Evolutionary conservation across 2,888 invertebrate species (phyloP), one percentile per base, ranked within the genome.

Genomic region (Atethmia centrago): DNA sequence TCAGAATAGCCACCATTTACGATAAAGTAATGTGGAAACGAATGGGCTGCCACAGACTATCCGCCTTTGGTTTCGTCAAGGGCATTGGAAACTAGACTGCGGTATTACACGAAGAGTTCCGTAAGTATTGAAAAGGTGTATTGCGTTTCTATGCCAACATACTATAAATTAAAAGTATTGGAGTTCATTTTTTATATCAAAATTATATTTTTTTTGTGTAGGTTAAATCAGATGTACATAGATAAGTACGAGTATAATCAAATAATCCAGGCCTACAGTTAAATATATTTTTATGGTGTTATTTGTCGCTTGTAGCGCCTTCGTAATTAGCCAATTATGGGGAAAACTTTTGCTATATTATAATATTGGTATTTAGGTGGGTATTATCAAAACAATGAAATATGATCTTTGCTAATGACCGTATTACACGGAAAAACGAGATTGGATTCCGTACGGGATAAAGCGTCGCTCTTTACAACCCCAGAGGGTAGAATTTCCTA

Each of bases 11-110:
- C 62, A 31, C 69, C 56, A 73, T 80, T 73, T 67, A 63, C 74
- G 62, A 83, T 77, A 84, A 85, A 80, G 68, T 71, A 62, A 45
- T 63, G 19, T 55, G 28, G 51, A 63, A 79, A 67, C 28, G 42
- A 71, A 74, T 76, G 49, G 53, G 40, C 65, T 47, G 25, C 61
- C 14, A 16, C 25, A 16, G 45, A 51, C 55, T 63, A 66, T 61
- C 67, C 56, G 47, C 40, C 59, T 68, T 77, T 21, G 59, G 56
- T 55, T 68, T 36, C 14, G 49, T 61, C 56, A 73, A 71, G 56
- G 68, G 31, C 65, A 49, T 72, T 47, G 16, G 16, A 59, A 56
- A 51, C 16, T 19, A 56, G 40, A 74, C 21, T 72, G 21, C 5
- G 16, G 21, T 45, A 25, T 53, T 45, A 25, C 45, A 9, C 31